Conservation (phyloP, 2,113 vertebrate genomes). For the Benitochromis conjunctus region DNA sequence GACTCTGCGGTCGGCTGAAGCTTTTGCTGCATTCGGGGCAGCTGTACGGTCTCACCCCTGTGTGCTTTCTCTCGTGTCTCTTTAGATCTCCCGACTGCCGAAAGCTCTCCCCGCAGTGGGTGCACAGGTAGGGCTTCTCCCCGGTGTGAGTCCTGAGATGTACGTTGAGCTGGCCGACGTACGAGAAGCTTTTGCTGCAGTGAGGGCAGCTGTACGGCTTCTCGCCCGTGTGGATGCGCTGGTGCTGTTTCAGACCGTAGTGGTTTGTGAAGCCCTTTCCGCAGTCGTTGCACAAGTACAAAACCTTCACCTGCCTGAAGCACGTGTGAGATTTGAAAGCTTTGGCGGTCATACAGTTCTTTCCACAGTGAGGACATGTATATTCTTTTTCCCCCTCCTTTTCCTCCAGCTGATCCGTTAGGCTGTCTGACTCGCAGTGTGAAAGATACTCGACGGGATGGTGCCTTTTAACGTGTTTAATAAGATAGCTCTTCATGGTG, state of each 20-base stretch:
- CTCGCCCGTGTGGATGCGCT: constrained; percentile 75
- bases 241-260: constrained; percentile 73
- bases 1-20: constrained; percentile 77
- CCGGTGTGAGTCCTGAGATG: constrained; percentile 76
- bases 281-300: constrained; percentile 73
- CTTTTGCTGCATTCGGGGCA: constrained; percentile 74
- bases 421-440: constrained; percentile 1
- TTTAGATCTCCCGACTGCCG: constrained; percentile 76
- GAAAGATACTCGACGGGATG: constrained; percentile 65
- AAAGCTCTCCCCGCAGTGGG: constrained; percentile 77
- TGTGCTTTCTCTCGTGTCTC: constrained; percentile 77
- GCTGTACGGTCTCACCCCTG: constrained; percentile 68
- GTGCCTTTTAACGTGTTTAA: constrained; percentile 74
- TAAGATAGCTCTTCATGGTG: constrained; percentile 70
- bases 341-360: constrained; percentile 39
- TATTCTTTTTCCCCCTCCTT: background rate
- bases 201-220: constrained; percentile 69
- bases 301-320: constrained; percentile 59
- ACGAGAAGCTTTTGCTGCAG: constrained; percentile 73
- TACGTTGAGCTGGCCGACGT: constrained; percentile 73
- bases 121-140: constrained; percentile 77
- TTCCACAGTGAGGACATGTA: constrained; percentile 58
- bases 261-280: constrained; percentile 72
- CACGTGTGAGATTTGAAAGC: constrained; percentile 68
- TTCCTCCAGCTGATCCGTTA: background rate